Evolutionary conservation across 2,113 vertebrate genomes (phyloP).

Genomic region (Cheirogaleus medius): DNA sequence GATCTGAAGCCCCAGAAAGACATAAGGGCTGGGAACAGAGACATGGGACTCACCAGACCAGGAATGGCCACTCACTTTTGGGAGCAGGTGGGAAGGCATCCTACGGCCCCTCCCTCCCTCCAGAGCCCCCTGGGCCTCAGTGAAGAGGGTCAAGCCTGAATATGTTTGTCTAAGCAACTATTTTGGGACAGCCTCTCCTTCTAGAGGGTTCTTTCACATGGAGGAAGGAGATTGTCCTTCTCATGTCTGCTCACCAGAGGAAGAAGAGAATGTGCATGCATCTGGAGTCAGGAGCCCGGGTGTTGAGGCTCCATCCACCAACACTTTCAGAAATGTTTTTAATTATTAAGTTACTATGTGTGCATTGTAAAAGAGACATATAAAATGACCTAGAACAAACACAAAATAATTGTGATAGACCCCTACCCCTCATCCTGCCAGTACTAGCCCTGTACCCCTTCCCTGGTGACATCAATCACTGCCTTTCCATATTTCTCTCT

Average conservation of each 20-base stretch:
- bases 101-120: rapidly evolving
- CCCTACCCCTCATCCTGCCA: neutral
- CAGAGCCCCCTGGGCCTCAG: neutral
- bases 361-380: neutral
- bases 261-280: too few species aligned
- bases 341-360: neutral
- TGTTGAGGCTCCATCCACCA: neutral
- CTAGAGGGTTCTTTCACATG: neutral
- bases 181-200: neutral
- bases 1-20: neutral
- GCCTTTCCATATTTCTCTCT: neutral
- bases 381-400: neutral
- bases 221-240: neutral
- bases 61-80: neutral
- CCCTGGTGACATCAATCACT: too few species aligned
- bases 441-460: too few species aligned
- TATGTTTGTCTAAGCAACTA: neutral
- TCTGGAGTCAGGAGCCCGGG: neutral
- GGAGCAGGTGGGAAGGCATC: neutral
- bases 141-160: neutral
- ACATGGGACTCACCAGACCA: too few species aligned
- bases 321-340: neutral
- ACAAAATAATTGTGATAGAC: neutral
- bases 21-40: neutral
- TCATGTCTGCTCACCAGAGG: neutral